Evolutionary conservation across 2,113 vertebrate species (phyloP).

Genomic region (Aspiorhynchus laticeps): DNA sequence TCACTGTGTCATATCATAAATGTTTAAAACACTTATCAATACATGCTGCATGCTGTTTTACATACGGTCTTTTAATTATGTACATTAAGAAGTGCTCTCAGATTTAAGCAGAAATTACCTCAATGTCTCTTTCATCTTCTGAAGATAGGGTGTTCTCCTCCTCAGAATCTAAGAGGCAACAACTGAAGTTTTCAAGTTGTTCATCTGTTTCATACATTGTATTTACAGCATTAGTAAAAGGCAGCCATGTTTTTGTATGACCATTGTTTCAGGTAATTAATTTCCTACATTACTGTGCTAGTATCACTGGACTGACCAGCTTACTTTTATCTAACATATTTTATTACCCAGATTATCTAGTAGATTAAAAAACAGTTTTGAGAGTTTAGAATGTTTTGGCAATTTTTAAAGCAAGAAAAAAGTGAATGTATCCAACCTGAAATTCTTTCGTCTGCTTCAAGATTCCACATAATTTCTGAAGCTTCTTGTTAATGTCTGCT

Average conservation of each 20-base stretch:
- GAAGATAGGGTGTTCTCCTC: slow-evolving; percentile 61
- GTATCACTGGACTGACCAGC: not conserved
- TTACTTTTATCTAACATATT: not conserved
- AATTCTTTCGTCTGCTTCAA: slow-evolving; percentile 42
- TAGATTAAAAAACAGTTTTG: not conserved
- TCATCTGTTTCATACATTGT: not conserved
- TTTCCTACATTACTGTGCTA: not conserved
- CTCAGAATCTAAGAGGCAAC: slow-evolving; percentile 61
- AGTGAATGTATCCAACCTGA: slow-evolving; percentile 60
- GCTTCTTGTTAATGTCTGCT: not conserved
- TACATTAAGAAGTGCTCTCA: not conserved
- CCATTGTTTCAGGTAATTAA: not conserved
- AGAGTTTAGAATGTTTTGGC: not conserved
- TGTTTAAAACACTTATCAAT: not conserved
- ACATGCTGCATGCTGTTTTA: not conserved
- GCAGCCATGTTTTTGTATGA: not conserved
- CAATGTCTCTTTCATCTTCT: slow-evolving; percentile 72
- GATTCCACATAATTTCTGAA: slow-evolving; percentile 61
- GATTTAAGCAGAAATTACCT: slow-evolving; percentile 55
- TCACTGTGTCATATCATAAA: too few species aligned
- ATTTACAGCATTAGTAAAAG: not conserved
- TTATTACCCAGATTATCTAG: not conserved
- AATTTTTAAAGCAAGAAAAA: not conserved
- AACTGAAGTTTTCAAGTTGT: not conserved
- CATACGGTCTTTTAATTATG: not conserved